phyloP scores from a whole-genome alignment of 64 coral and sea anemone genomes.

The Stichodactyla helianthus region DNA sequence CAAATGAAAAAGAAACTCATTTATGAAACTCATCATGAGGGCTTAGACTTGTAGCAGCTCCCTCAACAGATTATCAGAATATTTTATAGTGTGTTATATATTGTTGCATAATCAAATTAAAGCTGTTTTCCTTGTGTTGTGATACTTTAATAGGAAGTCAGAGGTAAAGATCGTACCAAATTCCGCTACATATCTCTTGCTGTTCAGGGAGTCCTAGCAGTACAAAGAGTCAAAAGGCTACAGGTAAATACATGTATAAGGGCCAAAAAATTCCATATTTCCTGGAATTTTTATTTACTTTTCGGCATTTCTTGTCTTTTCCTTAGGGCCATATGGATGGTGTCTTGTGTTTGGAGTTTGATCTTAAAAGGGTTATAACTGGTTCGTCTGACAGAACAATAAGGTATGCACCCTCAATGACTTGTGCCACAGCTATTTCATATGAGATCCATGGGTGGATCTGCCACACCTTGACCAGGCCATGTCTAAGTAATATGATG shows the following conservation, averaged over 20 bases:
- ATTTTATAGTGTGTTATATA: too few species aligned
- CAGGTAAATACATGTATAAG: conserved; percentile 36
- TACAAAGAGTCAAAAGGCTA: conserved; percentile 78
- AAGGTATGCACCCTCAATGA: conserved; percentile 13
- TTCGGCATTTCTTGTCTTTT: background rate
- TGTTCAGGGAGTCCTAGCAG: conserved; percentile 77
- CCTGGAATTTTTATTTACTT: background rate
- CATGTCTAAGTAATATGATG: too few species aligned
- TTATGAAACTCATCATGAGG: too few species aligned
- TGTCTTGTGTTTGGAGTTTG: conserved; percentile 88
- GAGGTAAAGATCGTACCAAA: conserved; percentile 1
- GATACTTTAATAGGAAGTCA: background rate
- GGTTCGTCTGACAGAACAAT: conserved; percentile 92
- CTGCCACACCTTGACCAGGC: too few species aligned
- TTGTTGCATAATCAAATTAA: too few species aligned
- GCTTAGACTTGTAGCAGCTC: too few species aligned
- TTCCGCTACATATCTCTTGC: conserved; percentile 77
- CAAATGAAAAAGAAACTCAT: too few species aligned
- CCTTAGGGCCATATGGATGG: conserved; percentile 91
- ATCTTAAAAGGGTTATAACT: conserved; percentile 75
- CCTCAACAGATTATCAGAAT: too few species aligned
- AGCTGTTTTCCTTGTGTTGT: too few species aligned
- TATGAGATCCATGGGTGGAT: too few species aligned
- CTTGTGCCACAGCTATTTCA: too few species aligned
- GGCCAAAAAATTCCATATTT: background rate